Evolutionary conservation across 2,888 invertebrate genomes (phyloP).

Genomic region (Drosophila demipolita): DNA sequence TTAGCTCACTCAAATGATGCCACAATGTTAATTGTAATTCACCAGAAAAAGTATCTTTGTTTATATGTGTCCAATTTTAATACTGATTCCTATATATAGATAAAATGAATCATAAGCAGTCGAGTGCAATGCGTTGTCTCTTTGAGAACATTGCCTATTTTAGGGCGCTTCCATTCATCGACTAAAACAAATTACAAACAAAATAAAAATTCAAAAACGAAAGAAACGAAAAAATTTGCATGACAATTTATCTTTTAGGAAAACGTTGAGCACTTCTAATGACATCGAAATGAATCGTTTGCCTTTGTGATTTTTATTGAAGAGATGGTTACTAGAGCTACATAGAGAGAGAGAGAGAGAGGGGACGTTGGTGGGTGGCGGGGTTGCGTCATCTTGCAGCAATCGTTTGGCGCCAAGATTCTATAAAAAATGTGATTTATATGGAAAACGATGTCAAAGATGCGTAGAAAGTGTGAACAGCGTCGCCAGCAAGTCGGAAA

Average conservation of each 20-base stretch:
- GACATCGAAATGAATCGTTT: conserved; percentile 63
- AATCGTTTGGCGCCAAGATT: conserved; percentile 76
- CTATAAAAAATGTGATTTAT: conserved; percentile 62
- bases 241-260: conserved; percentile 35
- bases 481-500: conserved; percentile 65
- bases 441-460: conserved; percentile 64
- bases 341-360: not conserved
- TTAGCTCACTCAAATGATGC: conserved; percentile 50
- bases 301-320: conserved; percentile 12
- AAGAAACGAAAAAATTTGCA: conserved; percentile 15
- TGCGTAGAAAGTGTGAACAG: conserved; percentile 65
- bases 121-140: conserved; percentile 7
- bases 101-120: conserved; percentile 43
- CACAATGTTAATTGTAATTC: conserved; percentile 53
- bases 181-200: conserved; percentile 24
- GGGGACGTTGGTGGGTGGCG: not conserved
- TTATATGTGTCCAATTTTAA: conserved; percentile 1
- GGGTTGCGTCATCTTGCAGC: conserved; percentile 55
- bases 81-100: conserved; percentile 17
- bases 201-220: conserved; percentile 6
- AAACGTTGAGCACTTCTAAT: conserved; percentile 48
- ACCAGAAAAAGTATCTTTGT: conserved; percentile 5
- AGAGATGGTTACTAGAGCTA: not conserved
- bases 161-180: conserved; percentile 56
- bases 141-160: conserved; percentile 70